Percentiles rank a stretch among this genome's conserved stretches.
Conservation (phyloP, 2,113 vertebrate species). For the Porphyrio hochstetteri region DNA sequence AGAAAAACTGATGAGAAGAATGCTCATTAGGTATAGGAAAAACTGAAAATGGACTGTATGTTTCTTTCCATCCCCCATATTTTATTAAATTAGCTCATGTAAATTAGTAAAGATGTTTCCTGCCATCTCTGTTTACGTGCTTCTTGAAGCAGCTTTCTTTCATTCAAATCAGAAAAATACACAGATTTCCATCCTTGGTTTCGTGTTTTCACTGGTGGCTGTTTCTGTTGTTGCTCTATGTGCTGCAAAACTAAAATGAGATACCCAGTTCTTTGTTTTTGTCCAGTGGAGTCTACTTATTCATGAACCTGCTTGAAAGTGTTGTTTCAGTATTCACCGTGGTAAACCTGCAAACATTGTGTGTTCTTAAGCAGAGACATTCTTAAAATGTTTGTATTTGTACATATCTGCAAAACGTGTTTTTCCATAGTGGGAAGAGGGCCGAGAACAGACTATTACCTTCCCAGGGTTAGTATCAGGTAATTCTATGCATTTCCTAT, state of each 20-base stretch:
- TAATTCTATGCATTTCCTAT: neutral
- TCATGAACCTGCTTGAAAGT: neutral
- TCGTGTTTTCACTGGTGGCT: neutral
- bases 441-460: neutral
- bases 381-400: neutral
- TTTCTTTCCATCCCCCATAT: neutral
- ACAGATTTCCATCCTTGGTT: neutral
- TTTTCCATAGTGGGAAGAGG: neutral
- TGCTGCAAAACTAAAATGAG: neutral
- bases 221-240: neutral
- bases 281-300: neutral
- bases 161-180: neutral
- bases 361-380: neutral
- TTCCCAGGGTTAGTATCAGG: neutral
- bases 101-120: slow-evolving; percentile 10
- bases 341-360: neutral
- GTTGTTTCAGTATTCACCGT: neutral
- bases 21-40: neutral
- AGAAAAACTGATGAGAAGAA: neutral
- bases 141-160: slow-evolving; percentile 17
- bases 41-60: neutral
- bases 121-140: neutral
- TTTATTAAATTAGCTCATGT: slow-evolving; percentile 20
- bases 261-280: neutral
- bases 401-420: neutral